A percentile compares a stretch with the other conserved stretches of the same genome.
Evolutionary conservation across 1,140 invertebrate genomes (phyloP).

Genomic region (Sitophilus oryzae): DNA sequence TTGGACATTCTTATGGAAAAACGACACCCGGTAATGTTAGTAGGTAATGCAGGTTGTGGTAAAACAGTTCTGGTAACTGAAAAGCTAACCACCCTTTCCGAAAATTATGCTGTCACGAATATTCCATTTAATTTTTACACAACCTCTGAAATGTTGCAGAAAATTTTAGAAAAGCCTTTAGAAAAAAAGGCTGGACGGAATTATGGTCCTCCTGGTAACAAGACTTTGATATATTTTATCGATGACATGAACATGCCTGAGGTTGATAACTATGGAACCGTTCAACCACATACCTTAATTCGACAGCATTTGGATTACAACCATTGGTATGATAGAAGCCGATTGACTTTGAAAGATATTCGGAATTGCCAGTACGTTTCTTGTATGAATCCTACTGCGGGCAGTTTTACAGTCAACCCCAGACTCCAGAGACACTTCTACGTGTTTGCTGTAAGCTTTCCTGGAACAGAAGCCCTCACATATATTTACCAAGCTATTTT

Average conservation of each 20-base stretch:
- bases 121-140: constrained; percentile 97
- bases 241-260: constrained; percentile 99
- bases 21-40: constrained; percentile 87
- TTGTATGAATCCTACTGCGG: constrained; percentile 96
- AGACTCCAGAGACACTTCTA: constrained; percentile 89
- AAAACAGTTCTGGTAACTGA: constrained; percentile 86
- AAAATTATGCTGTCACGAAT: constrained; percentile 83
- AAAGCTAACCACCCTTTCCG: constrained; percentile 74
- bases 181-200: constrained; percentile 96
- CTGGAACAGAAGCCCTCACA: constrained; percentile 75
- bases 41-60: constrained; percentile 85
- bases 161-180: constrained; percentile 89
- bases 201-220: constrained; percentile 91
- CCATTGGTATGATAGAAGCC: constrained; percentile 92
- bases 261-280: constrained; percentile 87
- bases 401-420: constrained; percentile 94
- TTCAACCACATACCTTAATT: constrained; percentile 92
- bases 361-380: constrained; percentile 95
- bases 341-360: constrained; percentile 89
- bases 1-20: constrained; percentile 83
- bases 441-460: constrained; percentile 92
- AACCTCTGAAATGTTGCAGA: constrained; percentile 92
- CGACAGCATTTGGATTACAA: constrained; percentile 92
- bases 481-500: constrained; percentile 86
- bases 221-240: constrained; percentile 92